These are phyloP conservation scores for Parauchenoglanis punctatus DNA, from an alignment of 2,797 vertebrate species.

Conservation along the genomic window DNA sequence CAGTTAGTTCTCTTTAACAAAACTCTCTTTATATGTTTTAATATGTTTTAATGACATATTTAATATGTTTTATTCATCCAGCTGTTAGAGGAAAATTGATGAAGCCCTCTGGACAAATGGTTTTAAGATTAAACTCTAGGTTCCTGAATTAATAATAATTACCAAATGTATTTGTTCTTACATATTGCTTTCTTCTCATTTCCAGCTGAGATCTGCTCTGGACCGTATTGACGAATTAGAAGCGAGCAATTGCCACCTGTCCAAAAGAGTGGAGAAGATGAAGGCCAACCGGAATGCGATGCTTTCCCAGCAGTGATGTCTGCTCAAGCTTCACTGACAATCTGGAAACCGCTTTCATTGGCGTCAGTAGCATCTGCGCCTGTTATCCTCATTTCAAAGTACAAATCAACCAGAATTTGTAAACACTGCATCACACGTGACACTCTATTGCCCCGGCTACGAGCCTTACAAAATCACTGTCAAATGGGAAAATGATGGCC, in stretches of 20 bases:
- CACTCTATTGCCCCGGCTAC: not conserved
- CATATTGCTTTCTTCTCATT: not conserved
- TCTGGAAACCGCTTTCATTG: conserved; percentile 18
- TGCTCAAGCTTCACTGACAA: not conserved
- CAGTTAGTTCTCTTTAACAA: not conserved
- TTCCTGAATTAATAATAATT: not conserved
- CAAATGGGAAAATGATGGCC: not conserved
- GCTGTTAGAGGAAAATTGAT: not conserved
- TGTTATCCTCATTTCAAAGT: not conserved
- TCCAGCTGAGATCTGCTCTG: conserved; percentile 86
- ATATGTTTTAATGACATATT: not conserved
- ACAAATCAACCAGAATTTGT: not conserved
- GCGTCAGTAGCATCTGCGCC: conserved; percentile 24
- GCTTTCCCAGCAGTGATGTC: conserved; percentile 84
- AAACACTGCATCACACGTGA: not conserved
- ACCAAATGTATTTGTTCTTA: not conserved
- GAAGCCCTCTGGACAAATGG: not conserved
- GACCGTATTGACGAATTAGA: conserved; percentile 89
- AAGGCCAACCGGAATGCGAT: conserved; percentile 88
- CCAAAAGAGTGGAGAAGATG: conserved; percentile 93
- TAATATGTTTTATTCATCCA: not conserved
- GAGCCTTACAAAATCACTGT: conserved; percentile 6
- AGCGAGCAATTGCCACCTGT: conserved; percentile 84
- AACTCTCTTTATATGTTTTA: not conserved
- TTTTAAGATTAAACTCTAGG: not conserved